phyloP scores from a whole-genome alignment of 2,113 vertebrate genomes.

The Neogale vison region DNA sequence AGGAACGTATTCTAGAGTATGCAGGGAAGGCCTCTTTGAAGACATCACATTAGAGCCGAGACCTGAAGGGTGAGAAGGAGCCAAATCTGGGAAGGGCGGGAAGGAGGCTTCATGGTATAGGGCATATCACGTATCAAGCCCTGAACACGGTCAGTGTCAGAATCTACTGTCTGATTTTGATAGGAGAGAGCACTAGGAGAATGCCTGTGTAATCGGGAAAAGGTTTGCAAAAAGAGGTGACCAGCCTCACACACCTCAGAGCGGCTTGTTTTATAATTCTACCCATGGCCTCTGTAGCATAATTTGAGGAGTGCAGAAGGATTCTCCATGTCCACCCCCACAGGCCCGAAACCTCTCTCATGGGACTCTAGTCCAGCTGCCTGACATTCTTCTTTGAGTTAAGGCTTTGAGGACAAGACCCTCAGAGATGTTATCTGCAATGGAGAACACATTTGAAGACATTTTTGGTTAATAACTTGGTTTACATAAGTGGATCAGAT shows the following conservation, averaged over 20 bases:
- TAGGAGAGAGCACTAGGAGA: background rate
- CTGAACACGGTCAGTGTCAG: background rate
- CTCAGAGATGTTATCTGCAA: background rate
- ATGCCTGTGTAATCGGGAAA: background rate
- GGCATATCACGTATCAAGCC: background rate
- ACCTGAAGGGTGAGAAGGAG: background rate
- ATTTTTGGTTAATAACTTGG: background rate
- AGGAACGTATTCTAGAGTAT: background rate
- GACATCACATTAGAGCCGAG: background rate
- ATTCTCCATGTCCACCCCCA: background rate
- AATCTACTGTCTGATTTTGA: background rate
- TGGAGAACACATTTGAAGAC: background rate
- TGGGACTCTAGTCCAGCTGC: background rate
- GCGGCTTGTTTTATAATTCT: background rate
- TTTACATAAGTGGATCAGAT: background rate
- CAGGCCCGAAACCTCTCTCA: background rate
- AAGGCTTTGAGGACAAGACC: background rate
- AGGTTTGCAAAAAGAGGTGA: background rate
- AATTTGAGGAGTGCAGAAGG: background rate
- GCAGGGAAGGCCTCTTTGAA: background rate
- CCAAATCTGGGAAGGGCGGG: background rate
- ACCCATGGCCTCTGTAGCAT: no score
- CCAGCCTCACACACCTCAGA: background rate
- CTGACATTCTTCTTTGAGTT: background rate
- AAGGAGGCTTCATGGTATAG: background rate